A percentile compares a stretch with the other conserved stretches of the same genome.
Conservation (phyloP, 1,140 invertebrate genomes). For the Anagrus nilaparvatae region DNA sequence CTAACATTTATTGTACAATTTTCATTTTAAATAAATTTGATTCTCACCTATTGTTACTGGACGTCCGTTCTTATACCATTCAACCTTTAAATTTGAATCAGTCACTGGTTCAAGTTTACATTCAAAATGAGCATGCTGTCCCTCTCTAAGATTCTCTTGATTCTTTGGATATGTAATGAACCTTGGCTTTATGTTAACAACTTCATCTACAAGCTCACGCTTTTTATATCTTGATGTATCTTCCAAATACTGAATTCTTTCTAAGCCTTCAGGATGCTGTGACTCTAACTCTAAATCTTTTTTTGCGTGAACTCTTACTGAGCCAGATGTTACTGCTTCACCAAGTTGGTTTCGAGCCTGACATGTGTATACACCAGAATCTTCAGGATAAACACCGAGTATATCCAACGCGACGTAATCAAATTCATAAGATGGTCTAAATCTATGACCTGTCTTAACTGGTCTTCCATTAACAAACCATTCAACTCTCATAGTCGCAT, state of each 20-base stretch:
- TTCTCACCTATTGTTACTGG: constrained; percentile 65
- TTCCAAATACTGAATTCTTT: constrained; percentile 86
- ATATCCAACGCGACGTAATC: constrained; percentile 95
- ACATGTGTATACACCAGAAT: constrained; percentile 93
- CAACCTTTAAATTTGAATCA: constrained; percentile 85
- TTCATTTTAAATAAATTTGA: not conserved
- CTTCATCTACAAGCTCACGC: constrained; percentile 71
- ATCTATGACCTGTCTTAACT: constrained; percentile 82
- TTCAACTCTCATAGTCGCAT: constrained; percentile 90
- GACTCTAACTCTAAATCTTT: constrained; percentile 75
- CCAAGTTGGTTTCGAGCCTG: constrained; percentile 84
- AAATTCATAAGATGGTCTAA: constrained; percentile 93
- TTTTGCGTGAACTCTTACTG: constrained; percentile 77
- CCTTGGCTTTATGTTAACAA: constrained; percentile 67
- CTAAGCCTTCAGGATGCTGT: constrained; percentile 76
- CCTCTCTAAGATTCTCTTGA: constrained; percentile 75
- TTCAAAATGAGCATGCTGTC: constrained; percentile 93
- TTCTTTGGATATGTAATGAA: constrained; percentile 81
- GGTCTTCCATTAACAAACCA: constrained; percentile 94
- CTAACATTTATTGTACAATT: not conserved
- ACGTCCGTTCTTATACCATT: constrained; percentile 88
- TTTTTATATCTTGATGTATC: constrained; percentile 77
- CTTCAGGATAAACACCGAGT: constrained; percentile 89
- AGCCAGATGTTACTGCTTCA: constrained; percentile 88
- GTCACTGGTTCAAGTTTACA: constrained; percentile 94